Percentiles rank a stretch among this genome's conserved stretches.
Conservation (phyloP, 2,888 invertebrate genomes). For the Eupithecia vulgata region DNA sequence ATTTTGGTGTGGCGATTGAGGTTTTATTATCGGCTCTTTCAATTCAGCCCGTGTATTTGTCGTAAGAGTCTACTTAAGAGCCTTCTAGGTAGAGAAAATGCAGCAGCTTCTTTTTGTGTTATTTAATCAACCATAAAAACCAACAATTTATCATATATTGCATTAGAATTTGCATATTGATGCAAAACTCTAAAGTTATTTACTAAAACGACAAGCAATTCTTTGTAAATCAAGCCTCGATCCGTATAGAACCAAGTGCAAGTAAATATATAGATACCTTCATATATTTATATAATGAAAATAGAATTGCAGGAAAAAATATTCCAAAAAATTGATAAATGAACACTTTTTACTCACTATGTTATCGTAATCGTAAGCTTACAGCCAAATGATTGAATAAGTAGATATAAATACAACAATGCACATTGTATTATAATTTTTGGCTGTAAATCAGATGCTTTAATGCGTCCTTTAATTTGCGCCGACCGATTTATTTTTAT, state of each 20-base stretch:
- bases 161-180: too few relatives aligned
- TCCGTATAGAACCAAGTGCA: background rate
- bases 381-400: slow-evolving; percentile 63
- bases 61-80: too few relatives aligned
- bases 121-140: too few relatives aligned
- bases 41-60: too few relatives aligned
- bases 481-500: slow-evolving; percentile 63
- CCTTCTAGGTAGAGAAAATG: too few relatives aligned
- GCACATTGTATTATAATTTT: slow-evolving; percentile 73
- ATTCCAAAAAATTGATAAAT: slow-evolving; percentile 50
- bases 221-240: background rate
- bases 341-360: slow-evolving; percentile 47
- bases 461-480: slow-evolving; percentile 69
- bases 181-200: too few relatives aligned
- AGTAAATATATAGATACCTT: background rate
- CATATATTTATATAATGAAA: too few relatives aligned
- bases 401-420: slow-evolving; percentile 63
- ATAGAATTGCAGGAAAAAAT: slow-evolving; percentile 2
- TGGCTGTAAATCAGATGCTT: slow-evolving; percentile 70
- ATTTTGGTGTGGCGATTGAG: background rate
- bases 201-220: background rate
- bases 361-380: slow-evolving; percentile 56
- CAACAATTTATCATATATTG: too few relatives aligned
- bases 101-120: too few relatives aligned
- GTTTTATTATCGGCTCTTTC: background rate